Evolutionary conservation across 2,113 vertebrate genomes (phyloP).

Genomic region (human (Homo sapiens)): DNA sequence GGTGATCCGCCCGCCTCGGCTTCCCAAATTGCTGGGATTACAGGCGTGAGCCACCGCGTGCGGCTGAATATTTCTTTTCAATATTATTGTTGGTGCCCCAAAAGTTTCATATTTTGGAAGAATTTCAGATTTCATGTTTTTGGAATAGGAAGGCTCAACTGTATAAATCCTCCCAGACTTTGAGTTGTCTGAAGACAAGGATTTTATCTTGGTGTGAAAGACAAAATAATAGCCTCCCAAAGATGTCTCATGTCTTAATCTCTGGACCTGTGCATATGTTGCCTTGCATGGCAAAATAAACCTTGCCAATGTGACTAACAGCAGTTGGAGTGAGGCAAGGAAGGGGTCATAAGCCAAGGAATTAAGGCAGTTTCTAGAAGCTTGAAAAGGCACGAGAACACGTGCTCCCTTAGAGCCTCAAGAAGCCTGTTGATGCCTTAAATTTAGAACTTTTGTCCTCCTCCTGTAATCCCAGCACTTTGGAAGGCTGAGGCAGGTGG

Average conservation of each 20-base stretch:
- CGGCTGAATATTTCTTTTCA: neutral
- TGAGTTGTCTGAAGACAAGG: neutral
- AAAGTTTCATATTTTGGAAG: neutral
- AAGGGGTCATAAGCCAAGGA: neutral
- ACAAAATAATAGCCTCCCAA: neutral
- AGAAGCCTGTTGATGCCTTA: neutral
- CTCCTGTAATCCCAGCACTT: too few species aligned
- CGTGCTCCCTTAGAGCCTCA: neutral
- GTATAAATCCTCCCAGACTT: neutral
- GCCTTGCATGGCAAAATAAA: neutral
- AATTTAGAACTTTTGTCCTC: neutral
- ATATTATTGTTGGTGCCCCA: neutral
- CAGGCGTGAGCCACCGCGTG: too few species aligned
- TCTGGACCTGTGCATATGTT: neutral
- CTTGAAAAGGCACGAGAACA: neutral
- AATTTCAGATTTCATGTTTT: neutral
- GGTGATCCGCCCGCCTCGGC: too few species aligned
- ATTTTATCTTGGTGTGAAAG: neutral
- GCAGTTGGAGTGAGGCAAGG: neutral
- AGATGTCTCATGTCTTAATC: neutral
- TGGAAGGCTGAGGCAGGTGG: too few species aligned
- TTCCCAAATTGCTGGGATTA: too few species aligned
- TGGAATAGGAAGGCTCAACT: neutral
- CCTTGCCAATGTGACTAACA: neutral
- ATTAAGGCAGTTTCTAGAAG: neutral